Evolutionary conservation across 2,888 invertebrate genomes (phyloP), one percentile per base, ranked within the genome.

Genomic region (Salpingus planirostris): DNA sequence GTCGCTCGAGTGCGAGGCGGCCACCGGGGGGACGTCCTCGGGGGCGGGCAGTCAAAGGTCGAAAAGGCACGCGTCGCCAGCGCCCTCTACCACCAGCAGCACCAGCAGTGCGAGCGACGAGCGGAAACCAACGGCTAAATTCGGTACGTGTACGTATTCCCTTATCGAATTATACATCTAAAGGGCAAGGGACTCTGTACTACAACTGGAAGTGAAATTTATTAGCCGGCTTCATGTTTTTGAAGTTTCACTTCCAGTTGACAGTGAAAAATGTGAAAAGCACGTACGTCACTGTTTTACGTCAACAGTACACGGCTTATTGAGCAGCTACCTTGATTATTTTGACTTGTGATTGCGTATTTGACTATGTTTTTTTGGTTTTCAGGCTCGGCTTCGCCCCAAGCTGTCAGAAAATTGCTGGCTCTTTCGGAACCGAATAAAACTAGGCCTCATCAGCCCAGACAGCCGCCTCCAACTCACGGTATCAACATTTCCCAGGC

Each of bases 391-490:
- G 93, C 93, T 22, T 95, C 95, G 8, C 97, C 97, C 11, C 95
- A 96, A 65, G 92, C 96, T 5, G 92, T 97, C 11, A 78, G 93
- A 52, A 98, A 98, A 64, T 76, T 98, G 60, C 70, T 98, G 47
- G 84, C 95, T 4, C 71, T 98, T 15, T 86, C 90, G 7, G 89
- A 90, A 59, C 83, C 84, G 8, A 82, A 80, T 29, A 91, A 91
- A 65, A 86, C 90, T 6, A 74, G 89, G 31, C 90, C 87, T 3
- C 87, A 89, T 57, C 88, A 90, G 58, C 88, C 91, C 1, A 75
- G 87, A 29, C 77, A 78, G 51, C 64, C 65, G n/a, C 63, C 63
- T 8, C 63, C 63, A 22, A 58, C 64, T 21, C 62, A 51, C 24
- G 76, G 79, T 2, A 73, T 80, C 25, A 66, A 64, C 46, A 70